phyloP scores from a whole-genome alignment of 1,140 invertebrate genomes.

The Lethocerus indicus region DNA sequence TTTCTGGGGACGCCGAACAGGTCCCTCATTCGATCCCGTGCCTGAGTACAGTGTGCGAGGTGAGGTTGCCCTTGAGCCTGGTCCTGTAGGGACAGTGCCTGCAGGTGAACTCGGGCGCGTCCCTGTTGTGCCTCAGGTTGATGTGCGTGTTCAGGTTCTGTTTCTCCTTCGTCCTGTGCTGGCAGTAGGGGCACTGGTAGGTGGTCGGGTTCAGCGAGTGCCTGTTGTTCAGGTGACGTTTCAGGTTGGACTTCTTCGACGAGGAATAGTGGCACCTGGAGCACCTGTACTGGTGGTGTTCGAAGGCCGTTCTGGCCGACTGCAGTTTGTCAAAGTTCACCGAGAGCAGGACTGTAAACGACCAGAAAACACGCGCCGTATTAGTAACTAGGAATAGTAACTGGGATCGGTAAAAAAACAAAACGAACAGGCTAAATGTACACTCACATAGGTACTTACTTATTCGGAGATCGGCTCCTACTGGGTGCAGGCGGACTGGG shows the following conservation, averaged over 20 bases:
- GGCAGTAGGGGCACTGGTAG: slow-evolving; percentile 22
- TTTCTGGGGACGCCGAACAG: no score
- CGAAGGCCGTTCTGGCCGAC: no score
- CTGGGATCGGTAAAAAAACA: no score
- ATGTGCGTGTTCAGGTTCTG: slow-evolving; percentile 7
- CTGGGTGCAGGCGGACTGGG: no score
- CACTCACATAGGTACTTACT: no score
- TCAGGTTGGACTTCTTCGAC: slow-evolving; percentile 35
- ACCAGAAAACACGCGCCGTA: no score
- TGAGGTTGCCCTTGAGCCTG: slow-evolving; percentile 29
- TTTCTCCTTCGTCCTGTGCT: slow-evolving; percentile 9
- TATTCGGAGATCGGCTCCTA: no score
- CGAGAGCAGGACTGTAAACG: no score
- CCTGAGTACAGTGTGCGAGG: slow-evolving; percentile 24
- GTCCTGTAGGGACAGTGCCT: slow-evolving; percentile 31
- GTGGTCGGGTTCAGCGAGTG: slow-evolving; percentile 37
- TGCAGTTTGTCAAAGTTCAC: no score
- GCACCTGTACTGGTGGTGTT: slow-evolving; percentile 22
- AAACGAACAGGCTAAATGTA: no score
- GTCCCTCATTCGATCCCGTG: no score
- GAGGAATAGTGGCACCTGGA: slow-evolving; percentile 29
- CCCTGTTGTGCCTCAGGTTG: not conserved
- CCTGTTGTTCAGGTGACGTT: slow-evolving; percentile 34
- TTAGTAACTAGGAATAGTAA: no score
- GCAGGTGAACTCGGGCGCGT: slow-evolving; percentile 30